These are phyloP conservation scores for Mus spretus DNA, from an alignment of 2,797 vertebrate genomes.

Conservation along the genomic window DNA sequence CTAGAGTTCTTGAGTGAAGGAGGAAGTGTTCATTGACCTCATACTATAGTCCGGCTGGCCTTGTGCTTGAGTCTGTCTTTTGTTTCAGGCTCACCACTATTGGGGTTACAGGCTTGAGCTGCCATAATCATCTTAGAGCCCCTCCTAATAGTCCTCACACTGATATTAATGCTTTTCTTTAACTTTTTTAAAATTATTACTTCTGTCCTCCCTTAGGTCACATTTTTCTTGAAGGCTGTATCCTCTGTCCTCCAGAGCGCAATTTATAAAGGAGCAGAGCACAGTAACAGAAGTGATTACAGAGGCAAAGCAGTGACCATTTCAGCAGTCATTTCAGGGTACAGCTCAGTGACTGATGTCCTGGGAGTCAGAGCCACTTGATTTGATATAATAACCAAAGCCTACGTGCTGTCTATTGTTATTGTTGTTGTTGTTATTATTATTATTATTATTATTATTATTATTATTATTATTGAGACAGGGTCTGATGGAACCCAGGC, in stretches of 20 bases:
- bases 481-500: neutral
- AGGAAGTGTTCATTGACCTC: neutral
- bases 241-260: conserved; percentile 34
- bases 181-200: neutral
- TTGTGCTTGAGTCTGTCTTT: neutral
- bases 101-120: neutral
- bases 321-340: conserved; percentile 47
- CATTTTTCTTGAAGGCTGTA: conserved; percentile 42
- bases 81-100: neutral
- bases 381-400: conserved; percentile 37
- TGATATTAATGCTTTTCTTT: neutral
- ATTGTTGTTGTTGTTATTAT: neutral
- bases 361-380: neutral
- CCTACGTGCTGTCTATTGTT: neutral
- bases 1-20: conserved; percentile 5
- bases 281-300: conserved; percentile 23
- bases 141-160: conserved; percentile 12
- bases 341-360: conserved; percentile 25
- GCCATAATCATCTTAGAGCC: neutral
- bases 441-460: neutral
- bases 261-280: conserved; percentile 51
- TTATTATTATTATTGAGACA: neutral
- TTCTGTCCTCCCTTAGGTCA: conserved; percentile 46
- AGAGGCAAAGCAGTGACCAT: conserved; percentile 24
- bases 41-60: neutral